Evolutionary conservation across 2,888 invertebrate species (phyloP).

Genomic region (Myopa testacea): DNA sequence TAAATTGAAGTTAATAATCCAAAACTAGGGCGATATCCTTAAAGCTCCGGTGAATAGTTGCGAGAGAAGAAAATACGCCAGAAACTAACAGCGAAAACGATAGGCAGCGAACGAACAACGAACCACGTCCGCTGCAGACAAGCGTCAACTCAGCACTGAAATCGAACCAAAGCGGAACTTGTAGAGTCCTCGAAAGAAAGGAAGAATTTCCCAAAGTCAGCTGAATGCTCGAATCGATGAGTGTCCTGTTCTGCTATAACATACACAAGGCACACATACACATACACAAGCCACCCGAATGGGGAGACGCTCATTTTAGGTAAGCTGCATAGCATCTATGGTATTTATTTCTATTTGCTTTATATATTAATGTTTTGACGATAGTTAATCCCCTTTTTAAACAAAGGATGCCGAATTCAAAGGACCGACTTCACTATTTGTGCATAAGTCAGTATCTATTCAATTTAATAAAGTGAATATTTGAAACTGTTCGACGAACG

Average conservation of each 20-base stretch:
- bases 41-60: conserved; percentile 2
- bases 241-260: not conserved
- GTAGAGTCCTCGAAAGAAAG: conserved; percentile 14
- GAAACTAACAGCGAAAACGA: not conserved
- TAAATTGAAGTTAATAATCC: not conserved
- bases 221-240: conserved; percentile 10
- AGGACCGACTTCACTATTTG: too few species aligned
- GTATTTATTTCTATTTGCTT: not conserved
- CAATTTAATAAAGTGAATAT: too few species aligned
- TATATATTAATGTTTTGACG: not conserved
- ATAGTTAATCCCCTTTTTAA: not conserved
- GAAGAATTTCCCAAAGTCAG: conserved; percentile 10
- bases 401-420: not conserved
- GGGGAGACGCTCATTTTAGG: not conserved
- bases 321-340: not conserved
- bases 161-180: conserved; percentile 3
- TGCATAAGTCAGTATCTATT: too few species aligned
- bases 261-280: not conserved
- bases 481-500: too few species aligned
- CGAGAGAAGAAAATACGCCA: not conserved
- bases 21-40: not conserved
- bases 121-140: conserved; percentile 19
- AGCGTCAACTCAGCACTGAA: conserved; percentile 28
- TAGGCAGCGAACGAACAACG: conserved; percentile 16
- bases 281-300: not conserved